Conservation (phyloP, 2,113 vertebrate species). For the Limanda limanda region DNA sequence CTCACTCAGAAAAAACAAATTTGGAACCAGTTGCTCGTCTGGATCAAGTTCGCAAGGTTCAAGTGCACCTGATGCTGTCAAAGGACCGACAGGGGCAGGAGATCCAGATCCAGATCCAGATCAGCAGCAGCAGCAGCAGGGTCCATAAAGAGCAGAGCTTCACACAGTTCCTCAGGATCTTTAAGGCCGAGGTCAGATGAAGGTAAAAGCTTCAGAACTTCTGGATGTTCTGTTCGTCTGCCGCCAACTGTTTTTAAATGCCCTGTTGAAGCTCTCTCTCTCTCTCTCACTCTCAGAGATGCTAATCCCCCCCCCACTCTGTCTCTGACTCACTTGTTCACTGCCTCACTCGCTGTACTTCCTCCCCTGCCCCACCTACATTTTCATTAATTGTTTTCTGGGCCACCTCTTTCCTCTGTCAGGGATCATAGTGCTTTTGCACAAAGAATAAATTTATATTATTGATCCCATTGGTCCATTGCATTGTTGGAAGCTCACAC, state of each 20-base stretch:
- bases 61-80: too few species aligned
- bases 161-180: background rate
- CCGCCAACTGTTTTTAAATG: background rate
- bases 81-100: too few species aligned
- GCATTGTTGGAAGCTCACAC: too few species aligned
- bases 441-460: too few species aligned
- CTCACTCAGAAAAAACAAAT: too few species aligned
- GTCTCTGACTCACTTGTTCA: background rate
- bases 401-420: background rate
- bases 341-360: slow-evolving; percentile 12
- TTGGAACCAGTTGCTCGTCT: too few species aligned
- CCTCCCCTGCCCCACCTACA: slow-evolving; percentile 17
- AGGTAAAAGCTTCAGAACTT: too few species aligned
- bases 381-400: background rate
- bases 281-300: background rate
- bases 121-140: background rate
- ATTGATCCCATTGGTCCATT: too few species aligned
- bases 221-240: slow-evolving; percentile 3
- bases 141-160: background rate
- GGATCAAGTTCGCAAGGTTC: too few species aligned
- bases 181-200: background rate
- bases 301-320: background rate
- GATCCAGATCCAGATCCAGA: too few species aligned
- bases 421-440: background rate
- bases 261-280: background rate